Conservation (phyloP, 2,888 invertebrate genomes). For the Hemistola chrysoprasaria region DNA sequence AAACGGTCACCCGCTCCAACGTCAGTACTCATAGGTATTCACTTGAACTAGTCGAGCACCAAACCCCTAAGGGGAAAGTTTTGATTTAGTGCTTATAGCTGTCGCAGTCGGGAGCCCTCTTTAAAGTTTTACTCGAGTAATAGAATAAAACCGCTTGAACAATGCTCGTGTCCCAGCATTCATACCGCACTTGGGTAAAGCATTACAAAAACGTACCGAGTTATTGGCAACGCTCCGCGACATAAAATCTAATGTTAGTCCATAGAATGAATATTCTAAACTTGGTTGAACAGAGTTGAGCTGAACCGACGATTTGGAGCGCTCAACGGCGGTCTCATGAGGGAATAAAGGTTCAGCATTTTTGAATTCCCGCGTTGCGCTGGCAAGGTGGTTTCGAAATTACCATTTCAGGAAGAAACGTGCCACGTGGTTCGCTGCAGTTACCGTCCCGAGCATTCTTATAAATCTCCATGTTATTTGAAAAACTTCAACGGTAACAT, state of each 20-base stretch:
- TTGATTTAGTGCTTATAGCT: conserved; percentile 80
- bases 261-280: conserved; percentile 65
- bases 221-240: conserved; percentile 53
- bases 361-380: conserved; percentile 30
- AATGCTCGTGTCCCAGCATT: conserved; percentile 63
- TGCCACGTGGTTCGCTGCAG: conserved; percentile 19
- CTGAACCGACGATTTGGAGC: conserved; percentile 38
- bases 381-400: conserved; percentile 17
- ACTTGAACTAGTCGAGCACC: conserved; percentile 60
- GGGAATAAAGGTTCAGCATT: conserved; percentile 32
- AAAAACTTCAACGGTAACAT: conserved; percentile 1
- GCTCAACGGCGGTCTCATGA: conserved; percentile 34
- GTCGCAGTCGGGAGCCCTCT: conserved; percentile 69
- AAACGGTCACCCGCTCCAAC: conserved; percentile 48
- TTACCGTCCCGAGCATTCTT: conserved; percentile 5
- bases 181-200: conserved; percentile 52
- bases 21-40: conserved; percentile 41
- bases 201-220: conserved; percentile 54
- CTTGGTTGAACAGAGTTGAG: conserved; percentile 39
- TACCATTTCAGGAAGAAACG: conserved; percentile 17
- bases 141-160: conserved; percentile 79
- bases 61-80: conserved; percentile 69
- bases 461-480: conserved; percentile 5
- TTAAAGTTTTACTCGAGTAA: conserved; percentile 75
- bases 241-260: conserved; percentile 61